Conservation (phyloP, 2,113 vertebrate genomes). For the Sinocyclocheilus maitianheensis region DNA sequence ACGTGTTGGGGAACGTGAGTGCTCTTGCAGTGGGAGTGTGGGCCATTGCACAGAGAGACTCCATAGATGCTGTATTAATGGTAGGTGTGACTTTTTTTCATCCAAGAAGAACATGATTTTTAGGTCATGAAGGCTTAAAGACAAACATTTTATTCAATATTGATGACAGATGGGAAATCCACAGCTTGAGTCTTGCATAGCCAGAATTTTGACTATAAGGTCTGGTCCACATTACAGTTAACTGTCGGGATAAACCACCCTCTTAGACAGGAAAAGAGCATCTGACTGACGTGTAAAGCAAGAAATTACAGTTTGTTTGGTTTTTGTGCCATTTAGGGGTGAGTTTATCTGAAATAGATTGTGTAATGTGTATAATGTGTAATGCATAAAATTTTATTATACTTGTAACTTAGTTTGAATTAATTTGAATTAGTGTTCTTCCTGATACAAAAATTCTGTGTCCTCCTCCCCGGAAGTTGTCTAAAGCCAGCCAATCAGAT, state of each 20-base stretch:
- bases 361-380: background rate
- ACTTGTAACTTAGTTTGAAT: background rate
- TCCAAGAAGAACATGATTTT: background rate
- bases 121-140: background rate
- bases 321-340: background rate
- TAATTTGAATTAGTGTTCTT: background rate
- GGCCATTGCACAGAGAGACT: conserved; percentile 92
- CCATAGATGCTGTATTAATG: conserved; percentile 89
- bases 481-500: background rate
- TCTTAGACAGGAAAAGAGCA: background rate
- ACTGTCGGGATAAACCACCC: background rate
- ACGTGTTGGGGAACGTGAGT: conserved; percentile 83
- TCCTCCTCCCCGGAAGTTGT: background rate
- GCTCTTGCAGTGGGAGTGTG: conserved; percentile 89
- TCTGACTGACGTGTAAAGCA: background rate
- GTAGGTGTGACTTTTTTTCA: conserved; percentile 71
- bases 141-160: background rate
- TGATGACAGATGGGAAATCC: background rate
- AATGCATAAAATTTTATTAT: background rate
- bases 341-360: background rate
- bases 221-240: background rate
- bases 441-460: background rate
- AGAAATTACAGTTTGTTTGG: background rate
- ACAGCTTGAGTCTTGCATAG: background rate
- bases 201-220: background rate